Evolutionary conservation across 2,888 invertebrate species (phyloP).

Genomic region (Ormia ochracea): DNA sequence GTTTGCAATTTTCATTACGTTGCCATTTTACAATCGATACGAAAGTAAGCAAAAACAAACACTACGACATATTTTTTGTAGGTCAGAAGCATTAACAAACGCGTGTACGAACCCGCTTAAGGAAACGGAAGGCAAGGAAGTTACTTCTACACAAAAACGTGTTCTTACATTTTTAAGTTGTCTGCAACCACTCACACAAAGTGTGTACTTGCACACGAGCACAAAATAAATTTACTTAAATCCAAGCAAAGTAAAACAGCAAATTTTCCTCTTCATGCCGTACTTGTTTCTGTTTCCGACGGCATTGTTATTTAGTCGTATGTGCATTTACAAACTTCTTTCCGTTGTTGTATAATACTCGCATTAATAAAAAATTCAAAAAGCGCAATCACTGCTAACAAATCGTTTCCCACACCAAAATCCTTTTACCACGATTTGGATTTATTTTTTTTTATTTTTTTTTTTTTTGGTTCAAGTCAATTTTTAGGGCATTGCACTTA

Average conservation of each 20-base stretch:
- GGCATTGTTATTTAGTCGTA: too few relatives aligned
- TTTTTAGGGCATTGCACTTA: too few relatives aligned
- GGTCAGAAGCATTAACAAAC: conserved; percentile 14
- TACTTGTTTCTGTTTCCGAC: not conserved
- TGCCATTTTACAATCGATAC: conserved; percentile 12
- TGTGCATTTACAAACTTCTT: not conserved
- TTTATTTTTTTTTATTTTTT: not conserved
- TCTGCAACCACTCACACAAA: too few relatives aligned
- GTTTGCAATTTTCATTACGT: conserved; percentile 36
- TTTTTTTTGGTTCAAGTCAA: too few relatives aligned
- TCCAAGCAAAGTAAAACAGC: too few relatives aligned
- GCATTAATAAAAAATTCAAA: not conserved
- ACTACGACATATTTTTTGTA: conserved; percentile 27
- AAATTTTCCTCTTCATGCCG: conserved; percentile 3
- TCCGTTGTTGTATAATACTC: not conserved
- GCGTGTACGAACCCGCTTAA: not conserved
- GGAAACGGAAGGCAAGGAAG: conserved; percentile 11
- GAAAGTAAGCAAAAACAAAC: not conserved
- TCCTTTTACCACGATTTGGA: not conserved
- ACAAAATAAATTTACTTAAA: conserved; percentile 9
- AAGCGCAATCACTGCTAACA: conserved; percentile 7
- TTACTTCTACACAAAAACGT: not conserved
- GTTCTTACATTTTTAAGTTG: not conserved
- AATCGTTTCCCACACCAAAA: not conserved
- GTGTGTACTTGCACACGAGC: not conserved